Conservation (phyloP, 2,797 vertebrate genomes). For the Karalla daura region DNA sequence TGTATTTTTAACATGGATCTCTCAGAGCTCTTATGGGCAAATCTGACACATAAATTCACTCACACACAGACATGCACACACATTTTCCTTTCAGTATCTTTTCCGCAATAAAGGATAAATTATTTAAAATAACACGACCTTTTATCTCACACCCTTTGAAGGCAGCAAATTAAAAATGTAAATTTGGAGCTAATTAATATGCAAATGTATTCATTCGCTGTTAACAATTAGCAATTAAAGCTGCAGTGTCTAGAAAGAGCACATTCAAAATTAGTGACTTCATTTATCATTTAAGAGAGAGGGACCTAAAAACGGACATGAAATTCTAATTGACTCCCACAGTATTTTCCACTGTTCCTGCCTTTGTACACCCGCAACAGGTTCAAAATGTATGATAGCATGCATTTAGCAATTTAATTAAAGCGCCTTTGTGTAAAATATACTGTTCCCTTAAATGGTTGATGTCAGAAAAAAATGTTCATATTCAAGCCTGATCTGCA, state of each 20-base stretch:
- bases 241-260: conserved; percentile 99
- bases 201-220: conserved; percentile 99
- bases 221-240: conserved; percentile 99
- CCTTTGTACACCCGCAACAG: conserved; percentile 63
- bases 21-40: conserved; percentile 83
- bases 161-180: conserved; percentile 99
- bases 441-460: conserved; percentile 57
- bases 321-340: conserved; percentile 96
- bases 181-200: conserved; percentile 99
- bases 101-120: conserved; percentile 99
- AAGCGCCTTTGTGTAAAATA: conserved; percentile 68
- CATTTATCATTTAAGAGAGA: conserved; percentile 97
- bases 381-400: conserved; percentile 56
- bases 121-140: conserved; percentile 99
- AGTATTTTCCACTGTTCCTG: conserved; percentile 87
- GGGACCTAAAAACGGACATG: conserved; percentile 90
- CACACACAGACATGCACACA: no score
- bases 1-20: conserved; percentile 44
- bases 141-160: conserved; percentile 99
- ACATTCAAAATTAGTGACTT: conserved; percentile 99
- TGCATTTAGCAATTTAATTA: conserved; percentile 68
- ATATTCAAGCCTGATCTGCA: conserved; percentile 28
- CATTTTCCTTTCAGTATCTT: conserved; percentile 98
- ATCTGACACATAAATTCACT: conserved; percentile 52
- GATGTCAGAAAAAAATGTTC: conserved; percentile 63